Conservation (phyloP, 92 coral and sea anemone genomes). For the Scolanthus callimorphus region DNA sequence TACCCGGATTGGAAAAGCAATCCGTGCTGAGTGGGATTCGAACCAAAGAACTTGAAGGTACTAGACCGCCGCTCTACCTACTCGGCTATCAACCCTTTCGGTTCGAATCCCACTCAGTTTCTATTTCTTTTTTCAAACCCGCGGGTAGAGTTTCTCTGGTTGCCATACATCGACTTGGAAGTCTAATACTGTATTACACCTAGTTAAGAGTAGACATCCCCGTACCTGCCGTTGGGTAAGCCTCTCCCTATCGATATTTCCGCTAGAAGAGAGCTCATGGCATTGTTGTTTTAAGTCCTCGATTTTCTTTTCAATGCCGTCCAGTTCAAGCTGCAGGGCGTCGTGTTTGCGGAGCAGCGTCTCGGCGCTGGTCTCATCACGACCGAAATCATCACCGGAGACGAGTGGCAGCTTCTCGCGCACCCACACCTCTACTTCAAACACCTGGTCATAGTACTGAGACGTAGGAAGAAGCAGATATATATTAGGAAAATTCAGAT, state of each 20-base stretch:
- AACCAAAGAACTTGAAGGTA: no score
- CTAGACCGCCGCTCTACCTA: no score
- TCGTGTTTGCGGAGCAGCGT: conserved; percentile 84
- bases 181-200: no score
- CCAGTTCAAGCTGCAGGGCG: conserved; percentile 77
- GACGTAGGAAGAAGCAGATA: not conserved
- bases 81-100: no score
- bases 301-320: conserved; percentile 57
- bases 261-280: conserved; percentile 44
- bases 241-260: conserved; percentile 57
- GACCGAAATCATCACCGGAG: conserved; percentile 88
- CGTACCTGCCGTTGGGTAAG: conserved; percentile 76
- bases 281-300: conserved; percentile 48
- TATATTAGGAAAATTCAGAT: not conserved
- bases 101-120: no score
- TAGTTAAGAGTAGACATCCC: no score
- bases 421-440: conserved; percentile 88
- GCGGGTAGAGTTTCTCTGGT: no score
- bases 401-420: conserved; percentile 79
- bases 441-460: conserved; percentile 84
- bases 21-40: no score
- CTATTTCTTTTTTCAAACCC: no score
- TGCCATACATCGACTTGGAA: no score
- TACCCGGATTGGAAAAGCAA: no score
- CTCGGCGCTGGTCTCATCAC: conserved; percentile 87